phyloP scores from a whole-genome alignment of 2,113 vertebrate genomes.

The Cettia cetti region DNA sequence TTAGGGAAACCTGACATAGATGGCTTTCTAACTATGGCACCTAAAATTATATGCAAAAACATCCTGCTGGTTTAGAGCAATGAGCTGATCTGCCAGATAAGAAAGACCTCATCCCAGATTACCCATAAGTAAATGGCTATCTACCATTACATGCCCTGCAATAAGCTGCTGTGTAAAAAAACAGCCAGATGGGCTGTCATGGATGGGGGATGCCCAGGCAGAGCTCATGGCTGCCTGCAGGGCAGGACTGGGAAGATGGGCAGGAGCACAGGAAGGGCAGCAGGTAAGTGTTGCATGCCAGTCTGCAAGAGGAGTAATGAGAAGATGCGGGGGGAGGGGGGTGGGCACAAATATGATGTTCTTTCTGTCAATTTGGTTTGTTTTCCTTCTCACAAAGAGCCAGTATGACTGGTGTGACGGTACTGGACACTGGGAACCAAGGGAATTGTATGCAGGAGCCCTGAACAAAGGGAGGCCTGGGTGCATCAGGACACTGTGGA shows the following conservation, averaged over 20 bases:
- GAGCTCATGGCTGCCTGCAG: rapidly evolving
- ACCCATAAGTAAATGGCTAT: neutral
- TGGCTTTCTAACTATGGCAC: neutral
- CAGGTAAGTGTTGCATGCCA: neutral
- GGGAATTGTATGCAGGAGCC: neutral
- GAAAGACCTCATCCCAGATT: neutral
- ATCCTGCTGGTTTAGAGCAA: neutral
- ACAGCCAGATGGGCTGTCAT: rapidly evolving
- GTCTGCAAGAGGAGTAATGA: neutral
- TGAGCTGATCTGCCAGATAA: neutral
- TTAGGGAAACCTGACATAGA: neutral
- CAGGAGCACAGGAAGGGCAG: neutral
- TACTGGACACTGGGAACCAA: neutral
- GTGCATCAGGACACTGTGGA: neutral
- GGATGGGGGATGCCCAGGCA: rapidly evolving
- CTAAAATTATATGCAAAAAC: neutral
- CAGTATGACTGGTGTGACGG: neutral
- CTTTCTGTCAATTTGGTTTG: neutral
- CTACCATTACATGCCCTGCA: neutral
- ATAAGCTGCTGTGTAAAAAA: neutral
- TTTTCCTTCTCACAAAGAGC: neutral
- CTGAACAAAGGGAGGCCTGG: neutral
- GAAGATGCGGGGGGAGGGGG: rapidly evolving
- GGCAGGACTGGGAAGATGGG: neutral
- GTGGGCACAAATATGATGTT: neutral